Conservation (phyloP, 2,888 invertebrate genomes). For the Plagodis pulveraria region DNA sequence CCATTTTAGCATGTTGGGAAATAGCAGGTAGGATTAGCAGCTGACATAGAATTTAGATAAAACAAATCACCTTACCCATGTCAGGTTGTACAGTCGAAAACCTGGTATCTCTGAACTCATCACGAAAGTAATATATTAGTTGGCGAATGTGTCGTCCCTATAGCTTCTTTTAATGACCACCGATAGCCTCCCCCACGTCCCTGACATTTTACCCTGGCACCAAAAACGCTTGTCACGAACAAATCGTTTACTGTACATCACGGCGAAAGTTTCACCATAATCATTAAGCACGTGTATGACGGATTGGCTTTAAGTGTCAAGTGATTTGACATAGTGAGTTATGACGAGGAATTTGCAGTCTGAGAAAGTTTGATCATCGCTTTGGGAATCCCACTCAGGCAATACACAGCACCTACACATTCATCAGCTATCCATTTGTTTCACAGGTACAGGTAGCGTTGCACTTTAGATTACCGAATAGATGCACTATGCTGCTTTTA, state of each 20-base stretch:
- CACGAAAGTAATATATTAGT: constrained; percentile 77
- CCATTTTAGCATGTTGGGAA: constrained; percentile 33
- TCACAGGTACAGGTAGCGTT: constrained; percentile 58
- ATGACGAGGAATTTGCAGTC: constrained; percentile 8
- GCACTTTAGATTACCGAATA: constrained; percentile 71
- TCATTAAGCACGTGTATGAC: constrained; percentile 55
- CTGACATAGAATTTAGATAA: constrained; percentile 30
- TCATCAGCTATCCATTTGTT: constrained; percentile 66
- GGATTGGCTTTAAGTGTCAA: constrained; percentile 54
- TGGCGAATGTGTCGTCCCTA: constrained; percentile 80
- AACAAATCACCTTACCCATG: constrained; percentile 26
- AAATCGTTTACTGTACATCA: constrained; percentile 69
- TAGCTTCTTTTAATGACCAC: constrained; percentile 77
- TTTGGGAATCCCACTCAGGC: constrained; percentile 71
- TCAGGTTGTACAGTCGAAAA: constrained; percentile 77
- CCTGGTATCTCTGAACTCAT: constrained; percentile 65
- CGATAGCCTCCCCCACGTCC: constrained; percentile 63
- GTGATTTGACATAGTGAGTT: constrained; percentile 22
- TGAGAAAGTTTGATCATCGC: constrained; percentile 66
- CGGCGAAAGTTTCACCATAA: constrained; percentile 55
- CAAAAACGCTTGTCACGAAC: constrained; percentile 71
- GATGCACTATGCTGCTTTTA: constrained; percentile 61
- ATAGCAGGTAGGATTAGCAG: constrained; percentile 15
- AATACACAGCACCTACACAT: constrained; percentile 80
- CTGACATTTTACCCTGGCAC: constrained; percentile 65